phyloP scores from a whole-genome alignment of 2,797 vertebrate genomes.

The Coreius guichenoti region DNA sequence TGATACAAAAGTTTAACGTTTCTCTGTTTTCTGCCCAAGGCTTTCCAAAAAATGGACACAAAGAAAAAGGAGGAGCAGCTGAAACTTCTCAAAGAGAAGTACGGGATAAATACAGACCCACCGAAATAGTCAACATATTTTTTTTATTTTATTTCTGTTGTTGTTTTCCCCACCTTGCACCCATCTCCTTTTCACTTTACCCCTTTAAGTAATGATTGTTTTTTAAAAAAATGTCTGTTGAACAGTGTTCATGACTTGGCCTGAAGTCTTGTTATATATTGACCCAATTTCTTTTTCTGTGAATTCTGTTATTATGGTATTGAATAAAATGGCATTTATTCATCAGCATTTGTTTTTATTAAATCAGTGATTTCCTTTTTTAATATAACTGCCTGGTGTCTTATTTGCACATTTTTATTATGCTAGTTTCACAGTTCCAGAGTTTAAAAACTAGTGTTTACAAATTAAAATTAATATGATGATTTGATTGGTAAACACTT shows the following conservation, averaged over 20 bases:
- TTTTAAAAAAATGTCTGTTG: neutral
- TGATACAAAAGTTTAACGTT: neutral
- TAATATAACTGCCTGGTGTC: conserved; percentile 2
- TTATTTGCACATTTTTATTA: neutral
- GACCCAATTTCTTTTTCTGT: neutral
- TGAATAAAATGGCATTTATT: conserved; percentile 6
- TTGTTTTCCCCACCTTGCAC: neutral
- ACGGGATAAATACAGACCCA: conserved; percentile 98
- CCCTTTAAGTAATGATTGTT: neutral
- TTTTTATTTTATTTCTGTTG: neutral
- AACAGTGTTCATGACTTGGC: neutral
- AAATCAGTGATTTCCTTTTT: conserved; percentile 22
- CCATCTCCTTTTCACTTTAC: neutral
- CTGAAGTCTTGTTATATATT: neutral
- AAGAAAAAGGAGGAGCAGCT: conserved; percentile 99
- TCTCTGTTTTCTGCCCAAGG: conserved; percentile 74
- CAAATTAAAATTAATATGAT: neutral
- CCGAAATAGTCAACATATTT: conserved; percentile 83
- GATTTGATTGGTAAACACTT: neutral
- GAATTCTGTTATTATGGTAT: neutral
- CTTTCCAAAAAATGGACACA: conserved; percentile 99
- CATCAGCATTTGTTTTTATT: conserved; percentile 17
- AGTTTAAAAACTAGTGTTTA: neutral
- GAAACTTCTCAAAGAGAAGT: conserved; percentile 98
- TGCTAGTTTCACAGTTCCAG: neutral